Percentiles rank a stretch among this genome's conserved stretches.
Evolutionary conservation across 2,113 vertebrate genomes (phyloP).

Genomic region (Eclectus roratus): DNA sequence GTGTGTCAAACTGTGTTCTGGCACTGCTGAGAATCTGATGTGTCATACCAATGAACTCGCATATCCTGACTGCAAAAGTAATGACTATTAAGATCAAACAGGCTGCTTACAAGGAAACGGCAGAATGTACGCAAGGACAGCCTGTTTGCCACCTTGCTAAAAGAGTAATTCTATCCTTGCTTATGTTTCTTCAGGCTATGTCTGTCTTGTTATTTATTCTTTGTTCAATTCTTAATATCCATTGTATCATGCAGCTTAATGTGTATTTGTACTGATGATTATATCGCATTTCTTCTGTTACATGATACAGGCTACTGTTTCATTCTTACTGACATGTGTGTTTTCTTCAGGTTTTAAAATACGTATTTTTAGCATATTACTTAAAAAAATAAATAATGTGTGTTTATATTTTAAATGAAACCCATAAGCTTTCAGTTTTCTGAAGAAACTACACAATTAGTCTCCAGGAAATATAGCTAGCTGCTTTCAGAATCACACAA

Average conservation of each 20-base stretch:
- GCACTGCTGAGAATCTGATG: not conserved
- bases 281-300: not conserved
- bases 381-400: not conserved
- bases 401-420: not conserved
- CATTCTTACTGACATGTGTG: not conserved
- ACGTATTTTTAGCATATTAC: not conserved
- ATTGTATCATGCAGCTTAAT: not conserved
- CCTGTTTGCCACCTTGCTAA: not conserved
- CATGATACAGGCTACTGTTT: not conserved
- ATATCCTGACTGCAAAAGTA: not conserved
- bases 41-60: not conserved
- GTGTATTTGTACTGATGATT: not conserved
- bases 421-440: not conserved
- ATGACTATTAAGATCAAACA: not conserved
- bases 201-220: constrained; percentile 17
- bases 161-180: not conserved
- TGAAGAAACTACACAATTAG: not conserved
- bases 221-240: not conserved
- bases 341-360: not conserved
- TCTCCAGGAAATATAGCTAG: not conserved
- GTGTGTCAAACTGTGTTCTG: not conserved
- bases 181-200: not conserved
- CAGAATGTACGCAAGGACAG: not conserved
- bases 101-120: not conserved
- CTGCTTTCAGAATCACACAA: not conserved